These are phyloP conservation scores for Odobenus rosmarus DNA, from an alignment of 2,113 vertebrate species.

Conservation along the genomic window DNA sequence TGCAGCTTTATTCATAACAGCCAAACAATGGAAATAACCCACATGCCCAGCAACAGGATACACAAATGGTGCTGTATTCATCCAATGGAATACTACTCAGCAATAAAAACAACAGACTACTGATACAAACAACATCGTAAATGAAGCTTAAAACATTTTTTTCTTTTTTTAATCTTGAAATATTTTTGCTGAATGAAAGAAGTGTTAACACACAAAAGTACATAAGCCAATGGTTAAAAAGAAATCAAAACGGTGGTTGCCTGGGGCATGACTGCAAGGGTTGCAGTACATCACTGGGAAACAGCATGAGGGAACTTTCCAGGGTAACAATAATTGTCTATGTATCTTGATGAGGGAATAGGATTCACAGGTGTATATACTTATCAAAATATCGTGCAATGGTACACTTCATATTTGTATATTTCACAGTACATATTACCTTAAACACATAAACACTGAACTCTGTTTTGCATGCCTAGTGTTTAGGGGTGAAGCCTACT, in stretches of 20 bases:
- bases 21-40: background rate
- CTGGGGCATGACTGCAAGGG: background rate
- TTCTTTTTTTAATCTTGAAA: background rate
- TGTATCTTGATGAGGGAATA: background rate
- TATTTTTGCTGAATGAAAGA: background rate
- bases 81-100: background rate
- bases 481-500: background rate
- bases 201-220: background rate
- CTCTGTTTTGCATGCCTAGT: background rate
- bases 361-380: background rate
- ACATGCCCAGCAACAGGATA: background rate
- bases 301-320: background rate
- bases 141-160: background rate
- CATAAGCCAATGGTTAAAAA: background rate
- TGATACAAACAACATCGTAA: background rate
- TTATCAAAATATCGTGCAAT: background rate
- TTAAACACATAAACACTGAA: background rate
- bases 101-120: background rate
- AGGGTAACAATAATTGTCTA: background rate
- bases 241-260: background rate
- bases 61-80: background rate
- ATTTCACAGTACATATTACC: background rate
- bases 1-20: slow-evolving; percentile 15
- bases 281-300: background rate
- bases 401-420: background rate